Percentiles rank a stretch among this genome's conserved stretches.
phyloP scores from a whole-genome alignment of 1,140 invertebrate species.

The Sesamia nonagrioides region DNA sequence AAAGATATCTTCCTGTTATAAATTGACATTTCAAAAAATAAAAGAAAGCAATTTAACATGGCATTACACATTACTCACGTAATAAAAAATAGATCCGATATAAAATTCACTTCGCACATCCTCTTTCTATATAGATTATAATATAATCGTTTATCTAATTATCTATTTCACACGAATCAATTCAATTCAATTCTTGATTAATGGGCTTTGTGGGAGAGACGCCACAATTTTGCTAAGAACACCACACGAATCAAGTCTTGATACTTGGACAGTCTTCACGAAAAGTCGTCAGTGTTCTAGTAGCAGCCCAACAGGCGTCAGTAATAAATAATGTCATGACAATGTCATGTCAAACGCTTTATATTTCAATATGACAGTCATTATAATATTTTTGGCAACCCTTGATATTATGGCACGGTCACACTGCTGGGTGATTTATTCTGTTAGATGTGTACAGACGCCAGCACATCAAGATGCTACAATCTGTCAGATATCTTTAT shows the following conservation, averaged over 20 bases:
- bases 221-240: no score
- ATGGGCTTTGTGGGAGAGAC: no score
- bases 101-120: not conserved
- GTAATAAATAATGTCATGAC: slow-evolving; percentile 23
- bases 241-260: not conserved
- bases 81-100: not conserved
- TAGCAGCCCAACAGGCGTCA: not conserved
- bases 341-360: slow-evolving; percentile 34
- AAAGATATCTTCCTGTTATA: not conserved
- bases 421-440: slow-evolving; percentile 1
- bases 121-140: no score
- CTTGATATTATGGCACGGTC: not conserved
- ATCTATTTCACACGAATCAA: no score
- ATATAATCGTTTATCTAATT: no score
- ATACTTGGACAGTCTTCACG: slow-evolving; percentile 1
- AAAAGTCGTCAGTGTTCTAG: not conserved
- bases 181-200: no score
- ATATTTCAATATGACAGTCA: slow-evolving; percentile 28
- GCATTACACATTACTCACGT: no score
- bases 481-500: no score
- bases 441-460: no score
- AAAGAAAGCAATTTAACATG: not conserved
- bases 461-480: no score
- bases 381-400: slow-evolving; percentile 34
- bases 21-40: not conserved